Conservation (phyloP, 2,113 vertebrate species). For the Leucopsar rothschildi region DNA sequence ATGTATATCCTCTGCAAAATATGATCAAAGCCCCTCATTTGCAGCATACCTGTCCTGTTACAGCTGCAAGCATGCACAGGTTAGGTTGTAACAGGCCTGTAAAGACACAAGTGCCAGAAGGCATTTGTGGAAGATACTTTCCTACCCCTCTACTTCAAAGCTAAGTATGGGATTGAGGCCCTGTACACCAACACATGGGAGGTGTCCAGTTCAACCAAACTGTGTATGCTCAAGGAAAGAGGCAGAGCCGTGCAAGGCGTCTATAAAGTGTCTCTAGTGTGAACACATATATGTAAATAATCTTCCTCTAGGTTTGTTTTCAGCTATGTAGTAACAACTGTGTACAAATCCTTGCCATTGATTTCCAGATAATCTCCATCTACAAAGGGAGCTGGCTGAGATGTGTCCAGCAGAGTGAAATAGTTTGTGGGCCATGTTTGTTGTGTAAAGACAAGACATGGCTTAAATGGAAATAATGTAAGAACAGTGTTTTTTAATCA, state of each 20-base stretch:
- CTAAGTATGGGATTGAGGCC: neutral
- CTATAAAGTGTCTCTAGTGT: neutral
- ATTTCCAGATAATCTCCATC: neutral
- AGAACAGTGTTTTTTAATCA: neutral
- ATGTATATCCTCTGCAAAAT: neutral
- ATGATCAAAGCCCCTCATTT: neutral
- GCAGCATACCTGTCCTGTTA: neutral
- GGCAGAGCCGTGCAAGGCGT: neutral
- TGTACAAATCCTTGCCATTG: neutral
- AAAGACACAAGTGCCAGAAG: neutral
- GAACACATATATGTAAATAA: neutral
- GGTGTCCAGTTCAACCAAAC: neutral
- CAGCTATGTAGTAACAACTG: neutral
- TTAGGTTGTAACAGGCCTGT: neutral
- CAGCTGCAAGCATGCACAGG: neutral
- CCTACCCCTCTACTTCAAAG: neutral
- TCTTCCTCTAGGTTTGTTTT: neutral
- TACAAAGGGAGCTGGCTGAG: neutral
- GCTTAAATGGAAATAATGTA: neutral
- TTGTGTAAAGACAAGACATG: neutral
- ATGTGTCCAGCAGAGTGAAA: neutral
- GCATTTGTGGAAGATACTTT: neutral
- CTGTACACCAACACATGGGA: neutral
- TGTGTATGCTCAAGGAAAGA: neutral
- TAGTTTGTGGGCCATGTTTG: accelerated